Evolutionary conservation across 1,140 invertebrate genomes (phyloP).

Genomic region (Belonocnema kinseyi): DNA sequence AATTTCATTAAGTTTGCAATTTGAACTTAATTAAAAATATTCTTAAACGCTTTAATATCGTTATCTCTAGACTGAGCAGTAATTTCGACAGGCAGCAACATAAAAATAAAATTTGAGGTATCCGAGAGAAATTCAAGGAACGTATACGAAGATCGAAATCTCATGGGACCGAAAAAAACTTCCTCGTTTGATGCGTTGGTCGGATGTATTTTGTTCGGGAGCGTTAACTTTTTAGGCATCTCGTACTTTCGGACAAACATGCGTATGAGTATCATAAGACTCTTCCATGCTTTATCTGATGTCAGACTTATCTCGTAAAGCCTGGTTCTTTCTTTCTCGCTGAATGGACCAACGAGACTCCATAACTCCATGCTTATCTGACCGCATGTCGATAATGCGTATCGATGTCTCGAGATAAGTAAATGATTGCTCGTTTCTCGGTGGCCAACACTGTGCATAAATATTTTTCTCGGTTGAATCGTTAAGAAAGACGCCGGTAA

Average conservation of each 20-base stretch:
- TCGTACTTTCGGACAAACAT: background rate
- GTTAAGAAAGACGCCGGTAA: background rate
- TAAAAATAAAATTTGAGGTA: no score
- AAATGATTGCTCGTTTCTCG: constrained; percentile 38
- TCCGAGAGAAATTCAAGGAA: background rate
- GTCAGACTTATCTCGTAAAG: constrained; percentile 40
- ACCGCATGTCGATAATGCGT: constrained; percentile 50
- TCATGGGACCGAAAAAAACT: background rate
- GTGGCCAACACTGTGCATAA: constrained; percentile 9
- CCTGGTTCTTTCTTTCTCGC: constrained; percentile 42
- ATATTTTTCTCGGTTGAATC: constrained; percentile 23
- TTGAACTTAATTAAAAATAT: background rate
- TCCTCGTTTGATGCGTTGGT: background rate
- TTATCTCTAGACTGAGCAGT: no score
- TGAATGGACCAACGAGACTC: constrained; percentile 34
- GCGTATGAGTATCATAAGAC: constrained; percentile 43
- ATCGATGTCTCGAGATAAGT: constrained; percentile 50
- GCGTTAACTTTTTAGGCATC: constrained; percentile 3
- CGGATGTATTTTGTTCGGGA: background rate
- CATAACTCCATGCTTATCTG: constrained; percentile 43
- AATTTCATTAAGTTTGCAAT: background rate
- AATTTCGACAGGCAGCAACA: no score
- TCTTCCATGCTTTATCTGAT: constrained; percentile 12
- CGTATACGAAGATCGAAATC: background rate
- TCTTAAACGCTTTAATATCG: no score